Conservation (phyloP, 2,888 invertebrate genomes). For the Cactoblastis cactorum region DNA sequence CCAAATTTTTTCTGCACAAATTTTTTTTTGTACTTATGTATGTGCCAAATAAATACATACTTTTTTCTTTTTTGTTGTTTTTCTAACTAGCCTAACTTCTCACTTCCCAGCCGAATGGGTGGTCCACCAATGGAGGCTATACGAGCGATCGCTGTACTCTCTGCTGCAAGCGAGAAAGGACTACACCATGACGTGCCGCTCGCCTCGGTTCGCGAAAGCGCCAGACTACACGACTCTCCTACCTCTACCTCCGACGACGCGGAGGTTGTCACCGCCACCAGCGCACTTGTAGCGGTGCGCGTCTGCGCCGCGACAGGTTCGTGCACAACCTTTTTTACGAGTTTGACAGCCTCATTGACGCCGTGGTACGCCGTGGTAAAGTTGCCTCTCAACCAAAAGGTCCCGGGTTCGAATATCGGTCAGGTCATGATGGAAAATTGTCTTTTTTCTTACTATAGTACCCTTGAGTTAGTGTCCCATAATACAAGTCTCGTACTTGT, state of each 20-base stretch:
- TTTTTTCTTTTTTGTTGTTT: not conserved
- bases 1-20: no score
- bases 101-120: conserved; percentile 61
- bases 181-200: conserved; percentile 57
- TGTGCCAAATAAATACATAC: no score
- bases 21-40: not conserved
- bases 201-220: conserved; percentile 63
- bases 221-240: conserved; percentile 63
- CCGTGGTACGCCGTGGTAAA: no score
- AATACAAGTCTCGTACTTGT: no score
- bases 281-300: conserved; percentile 73
- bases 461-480: no score
- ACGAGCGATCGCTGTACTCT: conserved; percentile 69
- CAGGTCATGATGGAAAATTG: no score
- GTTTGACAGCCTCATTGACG: no score
- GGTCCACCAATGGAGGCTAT: conserved; percentile 68
- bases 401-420: no score
- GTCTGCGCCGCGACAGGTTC: conserved; percentile 56
- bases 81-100: not conserved
- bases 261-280: conserved; percentile 63
- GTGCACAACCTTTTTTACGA: not conserved
- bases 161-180: conserved; percentile 64
- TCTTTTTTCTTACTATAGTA: no score
- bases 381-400: no score
- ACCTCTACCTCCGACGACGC: conserved; percentile 61